phyloP scores from a whole-genome alignment of 2,113 vertebrate genomes.

The Henicopernis longicauda region DNA sequence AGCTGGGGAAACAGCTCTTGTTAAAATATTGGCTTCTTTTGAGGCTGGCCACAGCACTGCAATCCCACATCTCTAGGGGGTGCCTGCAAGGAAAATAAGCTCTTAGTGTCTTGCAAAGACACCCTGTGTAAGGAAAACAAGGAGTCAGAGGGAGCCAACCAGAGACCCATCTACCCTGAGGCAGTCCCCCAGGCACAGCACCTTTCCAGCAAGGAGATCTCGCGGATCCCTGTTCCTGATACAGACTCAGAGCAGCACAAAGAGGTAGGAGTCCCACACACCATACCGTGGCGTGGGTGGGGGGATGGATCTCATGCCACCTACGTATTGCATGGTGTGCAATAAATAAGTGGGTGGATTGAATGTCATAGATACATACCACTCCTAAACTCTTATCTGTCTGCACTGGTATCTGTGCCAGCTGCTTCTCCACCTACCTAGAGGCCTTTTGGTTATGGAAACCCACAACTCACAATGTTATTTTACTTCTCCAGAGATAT shows the following conservation, averaged over 20 bases:
- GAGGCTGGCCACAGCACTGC: background rate
- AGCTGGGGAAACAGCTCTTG: background rate
- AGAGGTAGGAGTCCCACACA: background rate
- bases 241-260: background rate
- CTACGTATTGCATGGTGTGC: conserved; percentile 4
- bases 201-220: background rate
- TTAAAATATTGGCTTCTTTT: background rate
- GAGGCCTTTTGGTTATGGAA: conserved; percentile 25
- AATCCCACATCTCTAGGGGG: background rate
- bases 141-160: background rate
- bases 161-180: background rate
- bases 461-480: background rate
- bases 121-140: background rate
- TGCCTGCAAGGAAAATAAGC: background rate
- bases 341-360: conserved; percentile 55
- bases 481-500: conserved; percentile 1
- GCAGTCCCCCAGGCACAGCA: background rate
- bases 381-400: conserved; percentile 44
- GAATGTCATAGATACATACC: conserved; percentile 43
- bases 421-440: conserved; percentile 61
- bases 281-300: background rate
- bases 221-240: background rate
- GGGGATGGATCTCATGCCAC: conserved; percentile 6
- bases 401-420: conserved; percentile 44
- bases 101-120: background rate